phyloP scores from a whole-genome alignment of 2,113 vertebrate genomes.

The Zingel zingel region DNA sequence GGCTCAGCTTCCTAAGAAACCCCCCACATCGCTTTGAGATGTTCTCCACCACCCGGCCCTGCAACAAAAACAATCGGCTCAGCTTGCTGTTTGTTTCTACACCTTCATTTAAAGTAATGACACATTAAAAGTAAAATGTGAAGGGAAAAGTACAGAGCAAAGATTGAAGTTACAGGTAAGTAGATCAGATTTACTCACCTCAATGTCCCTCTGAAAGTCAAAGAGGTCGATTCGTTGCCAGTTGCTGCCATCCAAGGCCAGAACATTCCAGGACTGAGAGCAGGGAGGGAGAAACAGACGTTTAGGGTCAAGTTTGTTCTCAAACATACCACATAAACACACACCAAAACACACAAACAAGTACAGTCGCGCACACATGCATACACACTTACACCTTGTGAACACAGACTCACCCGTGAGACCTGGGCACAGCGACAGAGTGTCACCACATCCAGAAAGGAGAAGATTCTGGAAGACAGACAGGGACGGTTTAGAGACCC shows the following conservation, averaged over 20 bases:
- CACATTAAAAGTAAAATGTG: background rate
- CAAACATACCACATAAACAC: background rate
- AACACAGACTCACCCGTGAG: conserved; percentile 92
- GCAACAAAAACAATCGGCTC: conserved; percentile 44
- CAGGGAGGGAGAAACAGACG: conserved; percentile 19
- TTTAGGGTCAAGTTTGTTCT: conserved; percentile 30
- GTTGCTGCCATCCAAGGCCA: conserved; percentile 98
- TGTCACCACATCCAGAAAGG: conserved; percentile 98
- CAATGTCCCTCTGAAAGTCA: conserved; percentile 99
- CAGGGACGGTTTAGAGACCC: conserved; percentile 63
- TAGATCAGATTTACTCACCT: conserved; percentile 83
- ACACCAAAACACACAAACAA: conserved; percentile 59
- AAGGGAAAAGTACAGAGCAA: background rate
- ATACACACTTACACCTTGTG: conserved; percentile 34
- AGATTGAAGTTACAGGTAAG: background rate
- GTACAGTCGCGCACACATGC: conserved; percentile 68
- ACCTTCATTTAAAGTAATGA: background rate
- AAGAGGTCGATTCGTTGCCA: conserved; percentile 99
- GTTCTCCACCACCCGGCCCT: conserved; percentile 98
- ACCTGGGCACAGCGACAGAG: conserved; percentile 99
- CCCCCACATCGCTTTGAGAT: conserved; percentile 99
- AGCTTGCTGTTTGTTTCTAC: background rate
- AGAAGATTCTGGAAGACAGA: conserved; percentile 94
- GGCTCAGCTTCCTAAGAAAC: conserved; percentile 95
- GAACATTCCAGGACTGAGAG: conserved; percentile 96